Base-by-base conservation (phyloP, 2,113 vertebrate species). In the Tragelaphus imberbis region DNA sequence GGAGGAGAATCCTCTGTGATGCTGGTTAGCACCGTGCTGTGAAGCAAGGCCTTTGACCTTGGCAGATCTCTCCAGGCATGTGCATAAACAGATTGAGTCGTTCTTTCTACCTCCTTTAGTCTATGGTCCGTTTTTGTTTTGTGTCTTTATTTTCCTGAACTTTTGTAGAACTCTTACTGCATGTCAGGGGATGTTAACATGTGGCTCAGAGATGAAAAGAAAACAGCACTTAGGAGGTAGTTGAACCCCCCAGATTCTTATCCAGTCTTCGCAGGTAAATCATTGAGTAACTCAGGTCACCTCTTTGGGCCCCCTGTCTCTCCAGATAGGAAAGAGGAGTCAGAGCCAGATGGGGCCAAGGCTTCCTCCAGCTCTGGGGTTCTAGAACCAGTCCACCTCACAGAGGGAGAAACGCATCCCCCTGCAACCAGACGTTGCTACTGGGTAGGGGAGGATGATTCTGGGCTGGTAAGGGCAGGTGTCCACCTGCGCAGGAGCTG, bases 1-100 rank as follows among this genome's bases (percentile, higher is more conserved):
- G 10, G 58, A 71, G 49, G 15, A 56, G 44, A 59, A 16, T 3
- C 55, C 44, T 82, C 7, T 19, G 47, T 21, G 75, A 28, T 21
- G 23, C n/a, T 12, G 6, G 14, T 71, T 33, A 1, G 15, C 4
- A n/a, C 4, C 0, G 30, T 2, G 14, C 11, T 30, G n/a, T 17
- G n/a, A 65, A 47, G 33, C 4, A 13, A 10, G 40, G 28, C 6
- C 4, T 55, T 47, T 61, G 7, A 13, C 36, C 30, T 40, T 6
- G 5, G 14, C 5, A 3, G 3, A 19, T 47, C 25, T 19, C 33
- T 51, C 3, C n/a, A 51, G n/a, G 17, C 30, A 11, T 21, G 21
- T 27, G 25, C 5, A 3, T 17, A 2, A 51, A 68, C 49, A 88
- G 51, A 51, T 0, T 6, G 11, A 47, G 16, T 36, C 23, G 0